A percentile compares a stretch with the other conserved stretches of the same genome.
Conservation (phyloP, 2,113 vertebrate genomes). For the Numenius arquata region DNA sequence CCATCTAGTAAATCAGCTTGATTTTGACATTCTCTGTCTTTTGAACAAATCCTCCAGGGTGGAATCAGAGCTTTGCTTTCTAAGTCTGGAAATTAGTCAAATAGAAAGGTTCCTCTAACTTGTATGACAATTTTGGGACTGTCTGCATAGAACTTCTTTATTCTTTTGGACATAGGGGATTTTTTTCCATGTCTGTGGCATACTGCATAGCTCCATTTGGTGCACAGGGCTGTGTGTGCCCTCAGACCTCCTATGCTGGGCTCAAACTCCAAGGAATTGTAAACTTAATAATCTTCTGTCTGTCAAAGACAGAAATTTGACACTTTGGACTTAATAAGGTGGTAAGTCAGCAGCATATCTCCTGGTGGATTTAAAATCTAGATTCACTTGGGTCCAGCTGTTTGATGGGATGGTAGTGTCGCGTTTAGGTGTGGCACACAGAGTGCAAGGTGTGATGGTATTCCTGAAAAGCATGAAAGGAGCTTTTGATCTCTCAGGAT, state of each 20-base stretch:
- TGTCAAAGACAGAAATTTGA: not conserved
- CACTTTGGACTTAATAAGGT: not conserved
- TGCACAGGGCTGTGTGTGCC: not conserved
- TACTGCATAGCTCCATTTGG: not conserved
- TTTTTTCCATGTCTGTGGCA: not conserved
- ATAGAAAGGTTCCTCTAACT: not conserved
- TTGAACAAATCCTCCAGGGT: not conserved
- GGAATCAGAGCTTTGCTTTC: not conserved
- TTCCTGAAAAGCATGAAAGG: not conserved
- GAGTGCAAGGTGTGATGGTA: fast-evolving
- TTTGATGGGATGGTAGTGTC: not conserved
- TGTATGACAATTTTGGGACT: not conserved
- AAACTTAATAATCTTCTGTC: not conserved
- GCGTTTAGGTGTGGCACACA: not conserved
- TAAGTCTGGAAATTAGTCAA: not conserved
- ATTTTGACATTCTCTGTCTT: slow-evolving; percentile 37
- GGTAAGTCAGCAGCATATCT: not conserved
- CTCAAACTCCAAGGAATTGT: not conserved
- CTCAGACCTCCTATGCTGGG: not conserved
- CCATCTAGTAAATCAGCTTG: not conserved
- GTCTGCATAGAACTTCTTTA: not conserved
- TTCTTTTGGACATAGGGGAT: not conserved
- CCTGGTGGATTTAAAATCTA: not conserved
- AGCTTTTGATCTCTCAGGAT: not conserved
- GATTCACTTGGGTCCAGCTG: not conserved